Evolutionary conservation across 1,140 invertebrate genomes (phyloP), one percentile per base, ranked within the genome.

Genomic region (Megalonaias nervosa): DNA sequence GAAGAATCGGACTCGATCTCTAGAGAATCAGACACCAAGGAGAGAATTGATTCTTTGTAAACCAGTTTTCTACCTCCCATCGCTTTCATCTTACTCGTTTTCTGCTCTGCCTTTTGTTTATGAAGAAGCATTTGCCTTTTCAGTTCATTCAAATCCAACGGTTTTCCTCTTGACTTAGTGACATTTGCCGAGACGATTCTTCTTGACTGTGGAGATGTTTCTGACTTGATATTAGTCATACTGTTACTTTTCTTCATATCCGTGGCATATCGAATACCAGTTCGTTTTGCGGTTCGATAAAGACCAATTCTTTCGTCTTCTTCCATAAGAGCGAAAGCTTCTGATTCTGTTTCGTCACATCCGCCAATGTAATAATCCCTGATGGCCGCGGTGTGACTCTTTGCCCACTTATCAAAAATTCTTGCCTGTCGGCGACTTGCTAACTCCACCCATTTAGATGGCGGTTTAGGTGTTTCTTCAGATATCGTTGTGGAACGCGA

Each of bases 181-280:
- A 78, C 72, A 65, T 78, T 77, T 38, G 77, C 81, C 0, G 85
- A 87, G 16, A 79, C 57, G 2, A 66, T 31, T 13, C 80, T 48
- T 58, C 67, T 71, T 31, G 66, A n/a, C 26, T 26, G 31, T 55
- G n/a, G 12, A 16, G 13, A 2, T 15, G 59, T 19, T 1, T 65
- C 21, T 21, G 73, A 65, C n/a, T 76, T 74, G 58, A 85, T 67
- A 55, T 84, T 75, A 17, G 71, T 80, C 62, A 80, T 76, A 62
- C 86, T 87, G 2, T 66, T 69, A 73, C 83, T 83, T 78, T 84
- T 83, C 72, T 82, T 78, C 5, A 86, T 55, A 26, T 73, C 68
- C 17, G 72, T 26, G n/a, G 75, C 65, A 16, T 75, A 81, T 55
- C 68, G 59, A 19, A 85, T 74, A 21, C 84, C 82, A 17, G 61